Evolutionary conservation across 2,888 invertebrate species (phyloP).

Genomic region (Acrocyrtus sp.): DNA sequence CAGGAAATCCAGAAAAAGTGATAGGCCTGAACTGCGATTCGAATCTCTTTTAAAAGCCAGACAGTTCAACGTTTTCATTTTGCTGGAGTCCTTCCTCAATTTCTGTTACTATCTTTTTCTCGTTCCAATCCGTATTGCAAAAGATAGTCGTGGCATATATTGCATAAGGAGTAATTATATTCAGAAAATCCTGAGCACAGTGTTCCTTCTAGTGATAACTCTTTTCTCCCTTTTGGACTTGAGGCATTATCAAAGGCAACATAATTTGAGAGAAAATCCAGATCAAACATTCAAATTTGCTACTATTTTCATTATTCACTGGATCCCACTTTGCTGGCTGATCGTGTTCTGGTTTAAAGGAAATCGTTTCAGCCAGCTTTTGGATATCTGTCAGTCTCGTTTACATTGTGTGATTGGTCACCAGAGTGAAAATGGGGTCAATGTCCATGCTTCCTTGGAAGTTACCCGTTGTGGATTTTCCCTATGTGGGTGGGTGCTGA

Average conservation of each 20-base stretch:
- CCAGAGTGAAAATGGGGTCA: no score
- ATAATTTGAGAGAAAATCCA: constrained; percentile 20
- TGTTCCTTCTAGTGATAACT: constrained; percentile 5
- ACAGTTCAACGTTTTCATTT: constrained; percentile 19
- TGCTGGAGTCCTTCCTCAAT: constrained; percentile 21
- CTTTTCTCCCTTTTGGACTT: constrained; percentile 25
- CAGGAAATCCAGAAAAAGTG: no score
- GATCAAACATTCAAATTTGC: constrained; percentile 31
- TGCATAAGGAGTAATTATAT: background rate
- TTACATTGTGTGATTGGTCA: no score
- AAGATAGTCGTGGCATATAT: background rate
- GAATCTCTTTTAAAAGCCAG: no score
- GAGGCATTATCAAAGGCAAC: constrained; percentile 13
- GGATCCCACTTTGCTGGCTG: constrained; percentile 34
- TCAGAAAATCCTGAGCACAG: constrained; percentile 8
- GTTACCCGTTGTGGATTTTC: no score
- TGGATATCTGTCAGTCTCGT: constrained; percentile 24
- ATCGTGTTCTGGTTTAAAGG: constrained; percentile 29
- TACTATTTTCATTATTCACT: constrained; percentile 22
- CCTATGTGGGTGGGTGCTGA: constrained; percentile 19
- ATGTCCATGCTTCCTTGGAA: no score
- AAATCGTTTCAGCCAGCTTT: constrained; percentile 3
- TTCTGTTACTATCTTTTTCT: constrained; percentile 19
- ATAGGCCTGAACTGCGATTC: no score
- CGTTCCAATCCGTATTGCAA: constrained; percentile 21